These are phyloP conservation scores for Tetropium fuscum DNA, from an alignment of 2,888 invertebrate genomes.

Conservation along the genomic window DNA sequence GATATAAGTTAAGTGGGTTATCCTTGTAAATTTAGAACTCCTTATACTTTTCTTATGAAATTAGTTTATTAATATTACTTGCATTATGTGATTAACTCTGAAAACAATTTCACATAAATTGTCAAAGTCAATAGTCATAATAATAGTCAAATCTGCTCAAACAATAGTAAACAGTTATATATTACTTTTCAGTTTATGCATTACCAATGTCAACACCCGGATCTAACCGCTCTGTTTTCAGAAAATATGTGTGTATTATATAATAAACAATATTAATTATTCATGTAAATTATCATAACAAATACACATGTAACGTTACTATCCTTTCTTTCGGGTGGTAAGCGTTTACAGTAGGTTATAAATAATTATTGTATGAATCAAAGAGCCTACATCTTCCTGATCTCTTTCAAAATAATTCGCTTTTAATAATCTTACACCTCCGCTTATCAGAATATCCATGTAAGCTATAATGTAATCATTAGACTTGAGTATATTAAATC, in stretches of 20 bases:
- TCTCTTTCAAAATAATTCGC: constrained; percentile 11
- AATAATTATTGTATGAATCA: constrained; percentile 12
- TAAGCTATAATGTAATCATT: constrained; percentile 1
- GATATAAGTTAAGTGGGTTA: too few species aligned
- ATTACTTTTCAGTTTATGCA: neutral
- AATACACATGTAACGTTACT: constrained; percentile 20
- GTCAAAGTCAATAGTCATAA: too few species aligned
- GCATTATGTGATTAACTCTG: too few species aligned
- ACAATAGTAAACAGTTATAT: too few species aligned
- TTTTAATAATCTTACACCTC: constrained; percentile 5
- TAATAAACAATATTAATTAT: constrained; percentile 18
- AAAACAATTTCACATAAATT: too few species aligned
- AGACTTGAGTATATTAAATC: neutral
- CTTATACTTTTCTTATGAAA: too few species aligned
- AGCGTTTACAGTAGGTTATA: constrained; percentile 9
- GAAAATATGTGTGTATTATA: constrained; percentile 11
- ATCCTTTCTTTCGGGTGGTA: constrained; percentile 13
- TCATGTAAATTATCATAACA: constrained; percentile 13
- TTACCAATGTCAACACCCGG: constrained; percentile 14
- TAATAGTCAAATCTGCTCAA: too few species aligned
- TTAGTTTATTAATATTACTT: too few species aligned
- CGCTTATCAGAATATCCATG: neutral
- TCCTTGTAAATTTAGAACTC: too few species aligned
- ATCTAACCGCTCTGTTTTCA: constrained; percentile 14
- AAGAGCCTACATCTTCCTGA: constrained; percentile 14